Evolutionary conservation across 2,797 vertebrate species (phyloP).

Genomic region (Siniperca scherzeri): DNA sequence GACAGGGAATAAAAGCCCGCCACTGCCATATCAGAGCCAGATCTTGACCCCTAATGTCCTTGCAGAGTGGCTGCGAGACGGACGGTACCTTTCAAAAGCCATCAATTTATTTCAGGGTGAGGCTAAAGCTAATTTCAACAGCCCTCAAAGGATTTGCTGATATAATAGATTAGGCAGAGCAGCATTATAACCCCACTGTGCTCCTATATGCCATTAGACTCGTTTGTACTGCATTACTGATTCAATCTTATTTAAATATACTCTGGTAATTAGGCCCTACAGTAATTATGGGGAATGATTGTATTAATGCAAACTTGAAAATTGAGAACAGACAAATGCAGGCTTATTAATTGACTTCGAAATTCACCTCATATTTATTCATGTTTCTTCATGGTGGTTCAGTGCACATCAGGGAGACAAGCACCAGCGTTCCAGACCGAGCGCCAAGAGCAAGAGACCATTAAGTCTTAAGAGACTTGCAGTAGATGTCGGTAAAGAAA

Average conservation of each 20-base stretch:
- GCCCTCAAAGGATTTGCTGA: constrained; percentile 71
- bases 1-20: constrained; percentile 59
- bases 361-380: constrained; percentile 66
- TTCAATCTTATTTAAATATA: constrained; percentile 72
- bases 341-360: constrained; percentile 60
- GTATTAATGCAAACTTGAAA: constrained; percentile 66
- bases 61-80: constrained; percentile 55
- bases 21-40: constrained; percentile 61
- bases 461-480: constrained; percentile 74
- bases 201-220: constrained; percentile 62
- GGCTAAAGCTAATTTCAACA: constrained; percentile 73
- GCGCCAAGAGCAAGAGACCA: constrained; percentile 71
- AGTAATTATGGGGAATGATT: constrained; percentile 75
- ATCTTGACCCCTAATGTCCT: constrained; percentile 73
- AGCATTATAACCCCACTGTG: constrained; percentile 51
- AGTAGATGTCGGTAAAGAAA: constrained; percentile 60
- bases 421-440: constrained; percentile 60
- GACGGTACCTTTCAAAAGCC: constrained; percentile 66
- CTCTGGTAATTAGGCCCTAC: constrained; percentile 67
- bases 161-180: constrained; percentile 64
- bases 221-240: constrained; percentile 72
- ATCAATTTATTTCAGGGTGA: constrained; percentile 66
- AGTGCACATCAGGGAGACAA: constrained; percentile 71
- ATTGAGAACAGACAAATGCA: constrained; percentile 72
- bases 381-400: constrained; percentile 53